These are phyloP conservation scores for Idris sp. DNA, from an alignment of 1,140 invertebrate species.

Conservation along the genomic window DNA sequence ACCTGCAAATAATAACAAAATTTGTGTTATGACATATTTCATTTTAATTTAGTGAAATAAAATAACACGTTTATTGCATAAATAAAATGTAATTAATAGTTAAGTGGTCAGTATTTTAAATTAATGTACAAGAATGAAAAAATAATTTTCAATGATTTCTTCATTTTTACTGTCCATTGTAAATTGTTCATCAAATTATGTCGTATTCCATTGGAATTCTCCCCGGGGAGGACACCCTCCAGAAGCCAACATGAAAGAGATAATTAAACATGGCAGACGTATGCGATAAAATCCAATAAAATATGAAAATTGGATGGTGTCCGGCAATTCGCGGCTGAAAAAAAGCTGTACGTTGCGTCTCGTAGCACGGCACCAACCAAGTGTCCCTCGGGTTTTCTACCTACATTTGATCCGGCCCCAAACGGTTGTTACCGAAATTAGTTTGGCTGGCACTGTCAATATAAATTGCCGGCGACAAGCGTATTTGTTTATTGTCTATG, in stretches of 20 bases:
- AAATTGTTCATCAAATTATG: slow-evolving; percentile 60
- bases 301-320: slow-evolving; percentile 77
- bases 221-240: slow-evolving; percentile 46
- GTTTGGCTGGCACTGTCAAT: slow-evolving; percentile 75
- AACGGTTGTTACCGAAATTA: slow-evolving; percentile 78
- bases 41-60: too few relatives aligned
- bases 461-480: slow-evolving; percentile 75
- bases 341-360: slow-evolving; percentile 66
- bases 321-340: slow-evolving; percentile 59
- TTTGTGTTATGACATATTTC: too few relatives aligned
- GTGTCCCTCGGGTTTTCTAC: slow-evolving; percentile 69
- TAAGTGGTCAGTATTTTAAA: slow-evolving; percentile 9
- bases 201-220: slow-evolving; percentile 47
- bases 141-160: slow-evolving; percentile 55
- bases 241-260: slow-evolving; percentile 60
- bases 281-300: slow-evolving; percentile 71
- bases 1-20: too few relatives aligned
- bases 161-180: slow-evolving; percentile 26
- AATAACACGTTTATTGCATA: too few relatives aligned
- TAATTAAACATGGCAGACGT: slow-evolving; percentile 64
- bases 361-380: slow-evolving; percentile 54
- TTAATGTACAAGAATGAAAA: slow-evolving; percentile 16
- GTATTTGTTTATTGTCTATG: slow-evolving; percentile 53
- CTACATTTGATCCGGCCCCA: slow-evolving; percentile 72
- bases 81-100: slow-evolving; percentile 25